A percentile compares a stretch with the other conserved stretches of the same genome.
These are phyloP conservation scores for Bufotes viridis DNA, from an alignment of 2,797 vertebrate genomes.

Conservation along the genomic window DNA sequence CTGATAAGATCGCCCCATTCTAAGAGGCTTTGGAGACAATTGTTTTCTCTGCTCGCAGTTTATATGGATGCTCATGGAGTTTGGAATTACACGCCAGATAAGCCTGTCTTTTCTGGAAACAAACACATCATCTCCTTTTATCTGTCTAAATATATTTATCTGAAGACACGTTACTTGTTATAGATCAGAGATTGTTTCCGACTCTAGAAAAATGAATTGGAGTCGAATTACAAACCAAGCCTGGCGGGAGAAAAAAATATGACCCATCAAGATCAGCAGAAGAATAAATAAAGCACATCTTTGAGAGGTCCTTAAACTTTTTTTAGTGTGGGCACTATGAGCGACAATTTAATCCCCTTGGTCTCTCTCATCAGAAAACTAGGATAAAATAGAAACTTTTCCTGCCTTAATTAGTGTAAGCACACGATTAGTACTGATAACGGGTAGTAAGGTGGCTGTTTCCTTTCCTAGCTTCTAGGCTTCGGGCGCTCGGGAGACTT, in stretches of 20 bases:
- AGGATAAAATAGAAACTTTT: background rate
- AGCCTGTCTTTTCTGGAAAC: background rate
- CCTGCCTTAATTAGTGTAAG: background rate
- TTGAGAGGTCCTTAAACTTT: constrained; percentile 5
- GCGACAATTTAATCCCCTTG: background rate
- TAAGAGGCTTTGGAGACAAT: constrained; percentile 69
- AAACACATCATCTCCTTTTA: constrained; percentile 59
- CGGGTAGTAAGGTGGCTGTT: too few species aligned
- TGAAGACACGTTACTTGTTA: background rate
- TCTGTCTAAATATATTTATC: constrained; percentile 52
- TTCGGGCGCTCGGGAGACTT: background rate
- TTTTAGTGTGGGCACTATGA: background rate
- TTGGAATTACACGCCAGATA: constrained; percentile 67
- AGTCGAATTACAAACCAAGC: background rate
- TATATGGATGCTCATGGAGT: constrained; percentile 67
- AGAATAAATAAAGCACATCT: constrained; percentile 5
- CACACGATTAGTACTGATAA: background rate
- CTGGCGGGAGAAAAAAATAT: constrained; percentile 10
- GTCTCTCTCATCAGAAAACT: background rate
- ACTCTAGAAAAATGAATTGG: background rate
- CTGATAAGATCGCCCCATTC: constrained; percentile 72
- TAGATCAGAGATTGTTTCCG: background rate
- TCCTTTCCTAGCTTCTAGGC: background rate
- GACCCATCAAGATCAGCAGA: background rate
- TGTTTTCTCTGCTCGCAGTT: constrained; percentile 69